These are phyloP conservation scores for Idaea dimidiata DNA, from an alignment of 2,888 invertebrate species.

Conservation along the genomic window DNA sequence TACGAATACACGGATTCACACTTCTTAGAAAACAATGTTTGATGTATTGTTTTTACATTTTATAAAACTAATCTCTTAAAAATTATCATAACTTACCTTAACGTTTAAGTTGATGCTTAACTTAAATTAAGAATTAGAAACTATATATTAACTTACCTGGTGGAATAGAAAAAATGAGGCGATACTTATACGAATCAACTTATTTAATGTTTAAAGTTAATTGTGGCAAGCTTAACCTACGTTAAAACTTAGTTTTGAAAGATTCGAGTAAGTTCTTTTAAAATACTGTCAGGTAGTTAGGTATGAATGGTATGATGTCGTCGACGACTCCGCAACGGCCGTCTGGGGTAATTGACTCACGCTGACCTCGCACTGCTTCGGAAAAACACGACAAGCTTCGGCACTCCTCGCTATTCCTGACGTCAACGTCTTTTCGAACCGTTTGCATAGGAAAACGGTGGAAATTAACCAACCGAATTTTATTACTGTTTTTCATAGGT, in stretches of 20 bases:
- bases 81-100: neutral
- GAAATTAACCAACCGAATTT: neutral
- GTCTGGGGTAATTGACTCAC: conserved; percentile 84
- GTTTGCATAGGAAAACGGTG: conserved; percentile 8
- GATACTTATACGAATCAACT: too few relatives aligned
- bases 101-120: too few relatives aligned
- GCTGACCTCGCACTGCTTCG: conserved; percentile 80
- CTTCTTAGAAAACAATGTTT: neutral
- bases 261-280: neutral
- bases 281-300: neutral
- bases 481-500: conserved; percentile 9
- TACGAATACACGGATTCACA: neutral
- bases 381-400: conserved; percentile 65
- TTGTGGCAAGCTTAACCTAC: too few relatives aligned
- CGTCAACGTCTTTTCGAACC: neutral
- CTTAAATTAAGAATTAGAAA: too few relatives aligned
- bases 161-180: too few relatives aligned
- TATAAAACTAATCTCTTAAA: neutral
- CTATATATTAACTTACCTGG: too few relatives aligned
- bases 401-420: conserved; percentile 41
- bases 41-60: neutral
- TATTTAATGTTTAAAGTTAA: too few relatives aligned
- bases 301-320: conserved; percentile 25
- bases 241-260: neutral
- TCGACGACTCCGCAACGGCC: conserved; percentile 46